Evolutionary conservation across 92 coral and sea anemone genomes (phyloP).

Genomic region (Phenganax stokvisi): DNA sequence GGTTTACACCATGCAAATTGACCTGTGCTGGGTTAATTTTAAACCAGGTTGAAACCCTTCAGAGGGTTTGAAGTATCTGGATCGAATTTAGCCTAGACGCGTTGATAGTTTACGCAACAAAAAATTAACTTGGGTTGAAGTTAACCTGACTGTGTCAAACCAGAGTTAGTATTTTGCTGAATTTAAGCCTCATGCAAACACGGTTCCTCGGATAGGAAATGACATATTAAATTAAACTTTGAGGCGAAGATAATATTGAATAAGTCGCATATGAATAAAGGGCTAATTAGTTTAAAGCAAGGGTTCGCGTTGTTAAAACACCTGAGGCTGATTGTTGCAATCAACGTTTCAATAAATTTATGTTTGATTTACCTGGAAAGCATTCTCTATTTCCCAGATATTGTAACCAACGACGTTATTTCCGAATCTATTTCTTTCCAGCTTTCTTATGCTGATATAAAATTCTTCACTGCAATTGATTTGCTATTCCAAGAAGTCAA

Average conservation of each 20-base stretch:
- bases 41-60: background rate
- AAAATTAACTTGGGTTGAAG: no score
- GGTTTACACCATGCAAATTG: background rate
- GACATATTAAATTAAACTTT: no score
- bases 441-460: conserved; percentile 26
- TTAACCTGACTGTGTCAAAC: no score
- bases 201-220: no score
- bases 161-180: no score
- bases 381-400: background rate
- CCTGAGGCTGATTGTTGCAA: background rate
- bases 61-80: no score
- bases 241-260: no score
- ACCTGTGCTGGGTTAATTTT: background rate
- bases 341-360: background rate
- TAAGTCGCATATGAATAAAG: no score
- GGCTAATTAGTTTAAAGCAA: no score
- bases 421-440: background rate
- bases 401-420: background rate
- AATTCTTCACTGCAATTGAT: background rate
- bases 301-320: background rate
- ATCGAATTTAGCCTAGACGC: no score
- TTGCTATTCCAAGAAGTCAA: background rate
- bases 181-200: no score
- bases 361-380: background rate
- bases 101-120: no score